Evolutionary conservation across 2,113 vertebrate genomes (phyloP).

Genomic region (Heterotis niloticus): DNA sequence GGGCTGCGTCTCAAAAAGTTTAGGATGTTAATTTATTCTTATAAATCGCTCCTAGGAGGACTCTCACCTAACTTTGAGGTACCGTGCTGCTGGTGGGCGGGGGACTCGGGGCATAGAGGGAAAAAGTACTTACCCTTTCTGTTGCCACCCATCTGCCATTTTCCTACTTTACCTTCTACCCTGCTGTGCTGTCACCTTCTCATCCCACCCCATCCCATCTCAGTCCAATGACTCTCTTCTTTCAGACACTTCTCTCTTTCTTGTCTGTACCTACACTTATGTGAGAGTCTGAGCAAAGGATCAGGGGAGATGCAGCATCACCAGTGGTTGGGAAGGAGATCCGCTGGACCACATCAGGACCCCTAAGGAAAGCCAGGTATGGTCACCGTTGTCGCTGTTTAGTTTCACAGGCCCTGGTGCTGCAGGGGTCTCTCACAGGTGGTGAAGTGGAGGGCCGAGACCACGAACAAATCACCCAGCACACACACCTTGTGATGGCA

Average conservation of each 20-base stretch:
- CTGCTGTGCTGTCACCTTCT: constrained; percentile 18
- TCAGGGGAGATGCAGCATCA: no score
- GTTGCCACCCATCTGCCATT: background rate
- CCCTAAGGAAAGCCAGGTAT: background rate
- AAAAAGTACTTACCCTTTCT: background rate
- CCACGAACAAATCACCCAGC: no score
- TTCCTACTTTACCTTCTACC: constrained; percentile 30
- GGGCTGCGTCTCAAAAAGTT: background rate
- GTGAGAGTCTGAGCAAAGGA: background rate
- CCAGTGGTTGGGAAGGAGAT: background rate
- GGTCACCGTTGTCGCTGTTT: background rate
- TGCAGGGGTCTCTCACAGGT: background rate
- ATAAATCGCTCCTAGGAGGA: background rate
- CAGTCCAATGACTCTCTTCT: background rate
- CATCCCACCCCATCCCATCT: background rate
- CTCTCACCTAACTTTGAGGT: constrained; percentile 29
- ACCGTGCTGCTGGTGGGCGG: constrained; percentile 57
- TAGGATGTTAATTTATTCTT: background rate
- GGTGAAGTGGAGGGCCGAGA: no score
- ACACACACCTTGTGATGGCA: background rate
- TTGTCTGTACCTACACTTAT: background rate
- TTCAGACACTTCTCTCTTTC: background rate
- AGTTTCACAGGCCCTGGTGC: no score
- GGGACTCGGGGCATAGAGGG: constrained; percentile 46
- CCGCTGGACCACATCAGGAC: background rate